These are phyloP conservation scores for Sarotherodon lohbergeri DNA, from an alignment of 2,113 vertebrate species.

Conservation along the genomic window DNA sequence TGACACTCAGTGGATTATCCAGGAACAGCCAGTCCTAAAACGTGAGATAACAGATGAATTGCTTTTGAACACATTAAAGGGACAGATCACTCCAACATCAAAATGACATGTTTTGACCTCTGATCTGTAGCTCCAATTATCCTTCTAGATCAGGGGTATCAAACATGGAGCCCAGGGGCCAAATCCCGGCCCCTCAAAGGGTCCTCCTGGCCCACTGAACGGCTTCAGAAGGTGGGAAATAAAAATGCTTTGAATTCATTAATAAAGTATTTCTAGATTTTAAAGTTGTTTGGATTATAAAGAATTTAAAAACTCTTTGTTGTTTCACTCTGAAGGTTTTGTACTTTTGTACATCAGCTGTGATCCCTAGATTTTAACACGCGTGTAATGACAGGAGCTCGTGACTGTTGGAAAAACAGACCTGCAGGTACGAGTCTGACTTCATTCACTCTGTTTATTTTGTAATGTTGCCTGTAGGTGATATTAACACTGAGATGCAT, in stretches of 20 bases:
- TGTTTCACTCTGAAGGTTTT: neutral
- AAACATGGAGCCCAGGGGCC: neutral
- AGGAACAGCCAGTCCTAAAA: neutral
- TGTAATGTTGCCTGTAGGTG: neutral
- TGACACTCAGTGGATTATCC: slow-evolving; percentile 41
- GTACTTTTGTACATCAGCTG: neutral
- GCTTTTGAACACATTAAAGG: neutral
- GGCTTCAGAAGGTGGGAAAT: neutral
- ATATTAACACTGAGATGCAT: neutral
- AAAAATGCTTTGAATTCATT: neutral
- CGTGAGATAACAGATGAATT: neutral
- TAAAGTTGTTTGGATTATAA: neutral
- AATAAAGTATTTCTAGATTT: neutral
- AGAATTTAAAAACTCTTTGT: neutral
- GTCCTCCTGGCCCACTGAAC: neutral
- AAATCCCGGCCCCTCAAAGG: rapidly evolving
- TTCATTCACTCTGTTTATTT: neutral
- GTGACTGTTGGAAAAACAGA: neutral
- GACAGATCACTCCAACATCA: neutral
- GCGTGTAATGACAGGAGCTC: neutral
- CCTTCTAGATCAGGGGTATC: neutral
- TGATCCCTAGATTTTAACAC: neutral
- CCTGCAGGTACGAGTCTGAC: neutral
- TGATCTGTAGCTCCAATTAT: neutral
- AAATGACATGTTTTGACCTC: neutral